phyloP scores from a whole-genome alignment of 2,888 invertebrate genomes.

The Eulithis prunata region DNA sequence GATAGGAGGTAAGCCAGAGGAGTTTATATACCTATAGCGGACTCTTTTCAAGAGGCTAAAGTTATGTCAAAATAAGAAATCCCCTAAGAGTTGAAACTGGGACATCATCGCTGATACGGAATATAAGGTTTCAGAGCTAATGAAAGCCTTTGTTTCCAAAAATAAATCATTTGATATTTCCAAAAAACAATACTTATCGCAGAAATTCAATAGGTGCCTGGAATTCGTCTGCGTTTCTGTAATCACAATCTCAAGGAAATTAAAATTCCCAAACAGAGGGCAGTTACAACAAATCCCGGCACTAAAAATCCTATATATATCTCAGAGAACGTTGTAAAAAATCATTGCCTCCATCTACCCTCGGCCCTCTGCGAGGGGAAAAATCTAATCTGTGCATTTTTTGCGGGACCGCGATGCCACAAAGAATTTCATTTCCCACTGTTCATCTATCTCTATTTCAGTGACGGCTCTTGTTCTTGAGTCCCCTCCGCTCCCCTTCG shows the following conservation, averaged over 20 bases:
- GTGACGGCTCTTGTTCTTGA: constrained; percentile 84
- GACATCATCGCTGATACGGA: too few relatives aligned
- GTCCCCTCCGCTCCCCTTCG: constrained; percentile 57
- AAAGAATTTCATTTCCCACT: constrained; percentile 86
- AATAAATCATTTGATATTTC: constrained; percentile 10
- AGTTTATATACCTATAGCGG: neutral
- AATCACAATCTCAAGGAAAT: constrained; percentile 71
- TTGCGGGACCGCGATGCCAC: constrained; percentile 85
- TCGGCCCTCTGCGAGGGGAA: constrained; percentile 80
- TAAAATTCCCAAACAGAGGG: constrained; percentile 81
- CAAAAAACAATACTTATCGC: neutral
- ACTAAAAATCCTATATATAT: constrained; percentile 83
- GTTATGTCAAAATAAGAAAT: too few relatives aligned
- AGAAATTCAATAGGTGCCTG: constrained; percentile 34
- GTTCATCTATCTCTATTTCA: constrained; percentile 85
- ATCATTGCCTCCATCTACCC: constrained; percentile 83
- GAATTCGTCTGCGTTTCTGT: constrained; percentile 30
- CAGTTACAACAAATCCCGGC: constrained; percentile 81
- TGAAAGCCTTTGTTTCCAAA: constrained; percentile 8
- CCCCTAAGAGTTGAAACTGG: too few relatives aligned
- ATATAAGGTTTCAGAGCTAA: too few relatives aligned
- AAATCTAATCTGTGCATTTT: constrained; percentile 85
- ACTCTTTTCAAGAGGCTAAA: too few relatives aligned
- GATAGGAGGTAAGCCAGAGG: neutral
- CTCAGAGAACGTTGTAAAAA: constrained; percentile 81